Evolutionary conservation across 2,113 vertebrate genomes (phyloP).

Genomic region (Psammodynastes pulverulentus): DNA sequence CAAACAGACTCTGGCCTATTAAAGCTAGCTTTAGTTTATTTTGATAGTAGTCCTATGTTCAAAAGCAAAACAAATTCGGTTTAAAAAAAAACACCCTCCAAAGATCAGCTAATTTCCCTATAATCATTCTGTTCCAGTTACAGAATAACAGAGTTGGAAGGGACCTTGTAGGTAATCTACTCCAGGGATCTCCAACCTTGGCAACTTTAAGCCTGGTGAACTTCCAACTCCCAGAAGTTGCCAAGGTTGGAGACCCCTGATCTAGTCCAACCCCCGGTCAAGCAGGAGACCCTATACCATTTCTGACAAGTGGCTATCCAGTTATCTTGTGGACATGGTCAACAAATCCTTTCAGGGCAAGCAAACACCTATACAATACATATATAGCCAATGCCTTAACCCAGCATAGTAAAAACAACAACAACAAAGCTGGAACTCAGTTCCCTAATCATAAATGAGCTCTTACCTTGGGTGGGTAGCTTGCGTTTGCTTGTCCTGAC

Average conservation of each 20-base stretch:
- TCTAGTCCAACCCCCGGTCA: too few species aligned
- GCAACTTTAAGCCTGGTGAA: too few species aligned
- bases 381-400: background rate
- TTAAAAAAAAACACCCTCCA: background rate
- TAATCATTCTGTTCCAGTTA: background rate
- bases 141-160: background rate
- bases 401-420: background rate
- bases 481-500: background rate
- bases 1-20: slow-evolving; percentile 96
- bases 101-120: background rate
- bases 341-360: background rate
- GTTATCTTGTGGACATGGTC: background rate
- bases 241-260: too few species aligned
- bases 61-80: slow-evolving; percentile 36
- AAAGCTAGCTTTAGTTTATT: slow-evolving; percentile 90
- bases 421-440: background rate
- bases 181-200: too few species aligned
- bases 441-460: background rate
- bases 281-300: too few species aligned
- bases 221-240: too few species aligned
- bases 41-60: slow-evolving; percentile 79
- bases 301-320: background rate
- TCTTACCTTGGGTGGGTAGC: background rate
- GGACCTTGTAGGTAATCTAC: background rate
- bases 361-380: background rate